Evolutionary conservation across 2,888 invertebrate genomes (phyloP).

Genomic region (Ditylenchus weischeri): DNA sequence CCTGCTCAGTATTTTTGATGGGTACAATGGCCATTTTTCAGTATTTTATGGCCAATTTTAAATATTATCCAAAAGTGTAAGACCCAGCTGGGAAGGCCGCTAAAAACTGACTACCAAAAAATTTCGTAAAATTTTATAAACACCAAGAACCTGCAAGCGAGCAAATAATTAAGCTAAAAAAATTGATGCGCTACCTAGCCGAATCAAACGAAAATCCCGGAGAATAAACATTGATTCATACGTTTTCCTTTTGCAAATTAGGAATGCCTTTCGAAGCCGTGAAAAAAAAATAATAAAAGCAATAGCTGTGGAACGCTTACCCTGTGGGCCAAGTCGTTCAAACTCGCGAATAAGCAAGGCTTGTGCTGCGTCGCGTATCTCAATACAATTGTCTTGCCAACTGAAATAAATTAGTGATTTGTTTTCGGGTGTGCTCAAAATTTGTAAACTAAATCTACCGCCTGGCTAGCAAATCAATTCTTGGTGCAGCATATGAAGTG

Average conservation of each 20-base stretch:
- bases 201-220: too few species aligned
- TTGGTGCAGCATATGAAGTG: constrained; percentile 84
- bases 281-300: too few species aligned
- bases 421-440: background rate
- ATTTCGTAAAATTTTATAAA: background rate
- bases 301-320: constrained; percentile 59
- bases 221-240: too few species aligned
- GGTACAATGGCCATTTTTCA: too few species aligned
- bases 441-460: constrained; percentile 62
- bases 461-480: constrained; percentile 93
- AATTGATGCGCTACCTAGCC: too few species aligned
- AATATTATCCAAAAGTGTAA: too few species aligned
- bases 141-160: background rate
- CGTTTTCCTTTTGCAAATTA: too few species aligned
- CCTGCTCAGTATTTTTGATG: too few species aligned
- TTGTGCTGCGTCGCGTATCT: constrained; percentile 90
- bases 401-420: constrained; percentile 27
- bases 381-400: constrained; percentile 97
- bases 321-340: constrained; percentile 80
- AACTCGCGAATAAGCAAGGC: constrained; percentile 89
- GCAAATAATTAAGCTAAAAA: too few species aligned
- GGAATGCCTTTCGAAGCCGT: too few species aligned
- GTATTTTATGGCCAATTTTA: too few species aligned
- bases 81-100: background rate
- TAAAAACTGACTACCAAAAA: too few species aligned